phyloP scores from a whole-genome alignment of 2,888 invertebrate species.

The Cantharis rufa region DNA sequence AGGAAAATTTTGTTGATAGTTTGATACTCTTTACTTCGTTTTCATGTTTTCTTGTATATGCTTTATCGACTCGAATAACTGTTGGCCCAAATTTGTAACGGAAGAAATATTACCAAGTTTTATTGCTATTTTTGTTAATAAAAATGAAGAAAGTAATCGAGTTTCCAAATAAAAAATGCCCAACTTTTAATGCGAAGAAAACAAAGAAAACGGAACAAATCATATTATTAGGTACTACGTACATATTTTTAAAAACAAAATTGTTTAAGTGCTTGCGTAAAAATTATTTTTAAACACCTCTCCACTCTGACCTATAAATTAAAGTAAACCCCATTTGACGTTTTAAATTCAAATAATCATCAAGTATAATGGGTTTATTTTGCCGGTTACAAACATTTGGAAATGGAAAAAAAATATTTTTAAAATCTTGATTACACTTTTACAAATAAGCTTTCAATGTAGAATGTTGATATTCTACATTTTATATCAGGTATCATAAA shows the following conservation, averaged over 20 bases:
- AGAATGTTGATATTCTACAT: conserved; percentile 15
- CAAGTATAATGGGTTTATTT: not conserved
- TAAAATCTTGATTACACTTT: not conserved
- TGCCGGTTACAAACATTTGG: not conserved
- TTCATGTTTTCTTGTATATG: conserved; percentile 28
- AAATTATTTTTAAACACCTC: not conserved
- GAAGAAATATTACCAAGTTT: conserved; percentile 19
- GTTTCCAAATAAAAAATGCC: not conserved
- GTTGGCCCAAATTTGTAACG: conserved; percentile 18
- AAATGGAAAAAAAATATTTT: not conserved
- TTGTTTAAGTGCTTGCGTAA: not conserved
- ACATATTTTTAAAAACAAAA: not conserved
- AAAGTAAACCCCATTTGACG: not conserved
- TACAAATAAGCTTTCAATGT: not conserved
- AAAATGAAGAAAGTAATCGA: not conserved
- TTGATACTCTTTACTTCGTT: conserved; percentile 26
- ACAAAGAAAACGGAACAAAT: not conserved
- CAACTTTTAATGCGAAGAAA: not conserved
- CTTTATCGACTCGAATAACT: conserved; percentile 27
- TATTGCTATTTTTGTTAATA: conserved; percentile 7
- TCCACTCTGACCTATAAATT: not conserved
- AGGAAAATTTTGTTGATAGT: conserved; percentile 29
- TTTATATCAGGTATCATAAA: conserved; percentile 17
- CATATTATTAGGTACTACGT: no score
- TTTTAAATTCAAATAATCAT: not conserved